Conservation (phyloP, 2,113 vertebrate genomes). For the Hyperopisus bebe region DNA sequence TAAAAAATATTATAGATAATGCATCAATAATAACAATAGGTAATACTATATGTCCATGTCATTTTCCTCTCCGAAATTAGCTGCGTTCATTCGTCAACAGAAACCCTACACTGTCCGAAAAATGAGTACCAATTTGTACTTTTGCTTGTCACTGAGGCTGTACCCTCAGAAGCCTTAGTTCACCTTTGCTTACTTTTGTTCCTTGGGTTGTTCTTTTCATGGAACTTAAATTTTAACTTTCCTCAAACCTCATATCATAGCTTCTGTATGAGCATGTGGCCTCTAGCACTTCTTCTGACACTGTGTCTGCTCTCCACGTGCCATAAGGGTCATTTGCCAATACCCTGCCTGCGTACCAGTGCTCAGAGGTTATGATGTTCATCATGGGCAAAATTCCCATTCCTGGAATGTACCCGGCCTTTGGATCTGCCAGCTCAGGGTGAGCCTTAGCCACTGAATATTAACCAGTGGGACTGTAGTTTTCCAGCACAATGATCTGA, state of each 20-base stretch:
- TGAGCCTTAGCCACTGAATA: conserved; percentile 41
- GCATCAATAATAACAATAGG: neutral
- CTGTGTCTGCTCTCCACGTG: neutral
- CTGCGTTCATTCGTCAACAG: neutral
- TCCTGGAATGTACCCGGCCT: conserved; percentile 69
- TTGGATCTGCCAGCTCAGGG: conserved; percentile 69
- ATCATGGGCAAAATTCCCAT: conserved; percentile 90
- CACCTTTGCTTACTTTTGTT: neutral
- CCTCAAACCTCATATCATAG: neutral
- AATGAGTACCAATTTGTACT: neutral
- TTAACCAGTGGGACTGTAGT: neutral
- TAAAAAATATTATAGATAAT: neutral
- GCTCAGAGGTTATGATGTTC: conserved; percentile 90
- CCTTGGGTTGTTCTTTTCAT: neutral
- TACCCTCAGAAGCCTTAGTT: neutral
- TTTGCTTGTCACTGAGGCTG: neutral
- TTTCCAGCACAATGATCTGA: neutral
- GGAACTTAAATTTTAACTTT: neutral
- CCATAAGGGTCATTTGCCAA: conserved; percentile 77
- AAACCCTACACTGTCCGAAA: neutral
- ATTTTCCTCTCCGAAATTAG: neutral
- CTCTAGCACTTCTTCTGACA: neutral
- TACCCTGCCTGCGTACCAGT: conserved; percentile 81
- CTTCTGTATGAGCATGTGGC: neutral
- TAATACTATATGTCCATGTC: neutral